Conservation (phyloP, 2,113 vertebrate genomes). For the Pitta sordida region DNA sequence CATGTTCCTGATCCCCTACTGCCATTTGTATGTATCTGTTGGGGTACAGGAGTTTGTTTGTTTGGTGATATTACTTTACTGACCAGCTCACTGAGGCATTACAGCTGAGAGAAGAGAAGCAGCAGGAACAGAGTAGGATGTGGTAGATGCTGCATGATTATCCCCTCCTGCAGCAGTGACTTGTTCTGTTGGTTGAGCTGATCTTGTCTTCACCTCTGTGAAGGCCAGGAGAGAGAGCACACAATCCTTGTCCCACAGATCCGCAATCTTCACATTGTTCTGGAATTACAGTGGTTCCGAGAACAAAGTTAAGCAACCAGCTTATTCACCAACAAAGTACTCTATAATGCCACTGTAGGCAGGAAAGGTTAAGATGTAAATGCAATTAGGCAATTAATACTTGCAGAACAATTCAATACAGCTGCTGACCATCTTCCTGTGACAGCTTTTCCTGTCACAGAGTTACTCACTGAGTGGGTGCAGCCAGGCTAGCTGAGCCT, state of each 20-base stretch:
- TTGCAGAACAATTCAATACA: not conserved
- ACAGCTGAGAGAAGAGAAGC: not conserved
- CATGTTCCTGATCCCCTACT: not conserved
- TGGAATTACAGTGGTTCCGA: not conserved
- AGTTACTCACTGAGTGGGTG: constrained; percentile 16
- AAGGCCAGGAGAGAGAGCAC: not conserved
- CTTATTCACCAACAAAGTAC: not conserved
- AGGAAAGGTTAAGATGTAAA: not conserved
- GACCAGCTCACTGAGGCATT: not conserved
- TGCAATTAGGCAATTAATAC: constrained; percentile 2
- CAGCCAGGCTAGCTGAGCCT: not conserved
- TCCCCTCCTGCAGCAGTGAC: accelerated
- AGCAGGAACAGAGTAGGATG: not conserved
- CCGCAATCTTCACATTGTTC: not conserved
- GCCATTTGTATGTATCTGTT: not conserved
- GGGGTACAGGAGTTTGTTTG: not conserved
- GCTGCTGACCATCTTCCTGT: not conserved
- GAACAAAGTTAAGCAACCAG: not conserved
- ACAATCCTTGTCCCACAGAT: not conserved
- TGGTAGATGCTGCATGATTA: not conserved
- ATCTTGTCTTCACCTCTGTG: not conserved
- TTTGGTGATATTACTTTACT: too few species aligned
- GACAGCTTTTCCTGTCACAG: not conserved
- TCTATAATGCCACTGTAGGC: not conserved
- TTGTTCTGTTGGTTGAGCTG: not conserved